Evolutionary conservation across 1,140 invertebrate genomes (phyloP).

Genomic region (Stegodyphus mimosarum): DNA sequence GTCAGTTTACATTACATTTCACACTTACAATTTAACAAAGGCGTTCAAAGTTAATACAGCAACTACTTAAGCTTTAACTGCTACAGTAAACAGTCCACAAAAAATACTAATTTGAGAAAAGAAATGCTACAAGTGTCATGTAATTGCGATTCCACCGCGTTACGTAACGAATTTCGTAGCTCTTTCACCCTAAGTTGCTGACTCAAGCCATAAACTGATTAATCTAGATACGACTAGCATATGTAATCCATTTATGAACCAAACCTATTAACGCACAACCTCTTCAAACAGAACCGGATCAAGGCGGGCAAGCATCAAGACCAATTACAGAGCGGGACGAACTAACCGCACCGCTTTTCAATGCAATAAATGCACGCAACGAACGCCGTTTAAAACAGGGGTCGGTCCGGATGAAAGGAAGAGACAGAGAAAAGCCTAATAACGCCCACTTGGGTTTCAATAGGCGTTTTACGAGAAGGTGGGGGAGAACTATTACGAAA

Average conservation of each 20-base stretch:
- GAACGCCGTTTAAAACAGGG: neutral
- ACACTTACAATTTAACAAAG: no score
- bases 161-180: no score
- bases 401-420: neutral
- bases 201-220: neutral
- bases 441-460: constrained; percentile 8
- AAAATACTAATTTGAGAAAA: no score
- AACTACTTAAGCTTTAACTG: no score
- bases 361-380: neutral
- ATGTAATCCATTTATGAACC: neutral
- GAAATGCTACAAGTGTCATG: no score
- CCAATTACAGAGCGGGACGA: neutral
- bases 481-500: neutral
- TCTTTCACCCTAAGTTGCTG: no score
- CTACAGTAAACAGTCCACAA: no score
- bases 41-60: no score
- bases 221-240: neutral
- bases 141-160: no score
- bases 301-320: neutral
- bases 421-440: neutral
- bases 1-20: no score
- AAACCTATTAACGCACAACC: neutral
- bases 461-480: neutral
- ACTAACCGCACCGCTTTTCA: neutral
- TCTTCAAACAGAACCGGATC: neutral